Conservation (phyloP, 1,140 invertebrate species). For the Mylabris phalerata region DNA sequence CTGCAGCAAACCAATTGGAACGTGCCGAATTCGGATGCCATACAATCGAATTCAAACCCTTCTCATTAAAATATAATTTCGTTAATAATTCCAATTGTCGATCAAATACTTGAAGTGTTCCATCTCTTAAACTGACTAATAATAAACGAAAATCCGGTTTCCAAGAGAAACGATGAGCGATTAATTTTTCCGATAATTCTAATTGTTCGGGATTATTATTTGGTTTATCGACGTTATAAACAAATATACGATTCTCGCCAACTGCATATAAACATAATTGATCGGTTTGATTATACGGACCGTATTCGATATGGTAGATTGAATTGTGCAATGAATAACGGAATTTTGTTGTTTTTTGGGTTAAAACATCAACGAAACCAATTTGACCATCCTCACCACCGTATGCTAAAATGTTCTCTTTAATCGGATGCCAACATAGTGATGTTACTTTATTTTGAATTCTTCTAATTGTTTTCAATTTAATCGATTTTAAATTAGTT, state of each 20-base stretch:
- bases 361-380: constrained; percentile 47
- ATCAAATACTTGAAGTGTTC: constrained; percentile 30
- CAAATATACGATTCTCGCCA: constrained; percentile 45
- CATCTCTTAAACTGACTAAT: constrained; percentile 56
- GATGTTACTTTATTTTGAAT: constrained; percentile 65
- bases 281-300: constrained; percentile 35
- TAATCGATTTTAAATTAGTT: constrained; percentile 43
- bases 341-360: constrained; percentile 36
- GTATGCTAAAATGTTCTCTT: constrained; percentile 66
- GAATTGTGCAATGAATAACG: constrained; percentile 40
- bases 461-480: constrained; percentile 52
- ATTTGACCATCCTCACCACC: constrained; percentile 68
- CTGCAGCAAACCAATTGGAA: constrained; percentile 57
- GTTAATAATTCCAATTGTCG: constrained; percentile 11
- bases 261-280: constrained; percentile 46
- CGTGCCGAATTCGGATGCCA: constrained; percentile 64
- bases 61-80: constrained; percentile 9
- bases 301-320: constrained; percentile 45
- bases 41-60: constrained; percentile 40
- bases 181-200: constrained; percentile 35
- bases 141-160: constrained; percentile 53
- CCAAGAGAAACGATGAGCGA: constrained; percentile 53
- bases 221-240: constrained; percentile 43
- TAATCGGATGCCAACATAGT: constrained; percentile 69
- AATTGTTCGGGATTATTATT: constrained; percentile 38